Base-by-base conservation (phyloP, 2,888 invertebrate genomes). In the Cyaniris semiargus region DNA sequence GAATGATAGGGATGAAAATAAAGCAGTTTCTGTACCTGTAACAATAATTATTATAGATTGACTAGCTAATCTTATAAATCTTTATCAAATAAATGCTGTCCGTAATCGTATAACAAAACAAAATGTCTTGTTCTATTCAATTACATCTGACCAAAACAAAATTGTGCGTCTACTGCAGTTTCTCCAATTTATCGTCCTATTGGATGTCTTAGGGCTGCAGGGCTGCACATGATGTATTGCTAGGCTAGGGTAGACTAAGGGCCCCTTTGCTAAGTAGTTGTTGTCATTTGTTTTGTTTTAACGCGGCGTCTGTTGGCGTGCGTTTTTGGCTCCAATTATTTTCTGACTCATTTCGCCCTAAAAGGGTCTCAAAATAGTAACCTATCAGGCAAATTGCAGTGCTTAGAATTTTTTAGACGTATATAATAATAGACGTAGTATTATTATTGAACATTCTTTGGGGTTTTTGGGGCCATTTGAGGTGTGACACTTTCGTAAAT, bases 161-260 rank as follows among this genome's bases (percentile, higher is more conserved):
- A 66, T 23, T 23, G 10, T 18, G 38, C n/a, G 4, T 71, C 4
- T 34, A n/a, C 27, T 34, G 71, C 27, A 66, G 27, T 66, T 66
- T 23, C 58, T 23, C 27, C 13, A 27, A 66, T 66, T 60, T 60
- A 60, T 60, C 60, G 60, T 60, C 21, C 27, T 27, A 82, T 84
- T 83, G 79, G 80, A 72, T 27, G 27, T 74, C 27, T 8, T 58
- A 79, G 79, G 80, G 79, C 77, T 70, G 77, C 76, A 74, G 76
- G 56, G 76, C 79, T 84, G 86, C 84, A 84, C 82, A 84, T 81
- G 83, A 82, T 83, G 85, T 84, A 86, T 86, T 84, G 83, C 83
- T 79, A 80, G 85, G 83, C 83, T 79, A 80, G 85, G 85, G 85
- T 78, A 83, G 81, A 78, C 77, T 77, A 82, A 80, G 81, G 80